Conservation (phyloP, 2,797 vertebrate genomes). For the Muscicapa striata region DNA sequence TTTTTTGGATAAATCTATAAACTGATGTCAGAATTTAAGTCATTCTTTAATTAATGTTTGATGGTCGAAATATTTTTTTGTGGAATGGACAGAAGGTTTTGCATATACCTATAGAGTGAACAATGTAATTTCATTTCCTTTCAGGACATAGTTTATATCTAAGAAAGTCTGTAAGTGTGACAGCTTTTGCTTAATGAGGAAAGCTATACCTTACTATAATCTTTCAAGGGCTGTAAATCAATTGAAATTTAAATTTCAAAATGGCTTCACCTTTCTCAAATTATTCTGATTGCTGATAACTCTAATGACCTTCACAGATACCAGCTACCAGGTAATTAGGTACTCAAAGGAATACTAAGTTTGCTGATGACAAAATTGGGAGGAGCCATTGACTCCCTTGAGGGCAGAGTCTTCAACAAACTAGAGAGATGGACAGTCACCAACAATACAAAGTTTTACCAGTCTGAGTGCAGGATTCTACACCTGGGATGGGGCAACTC, state of each 20-base stretch:
- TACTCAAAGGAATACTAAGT: not conserved
- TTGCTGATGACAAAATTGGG: not conserved
- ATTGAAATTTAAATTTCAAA: constrained; percentile 3
- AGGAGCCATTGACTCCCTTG: not conserved
- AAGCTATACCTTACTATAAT: not conserved
- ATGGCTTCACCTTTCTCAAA: not conserved
- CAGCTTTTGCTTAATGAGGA: constrained; percentile 23
- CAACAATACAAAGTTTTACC: fast-evolving
- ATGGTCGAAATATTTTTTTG: not conserved
- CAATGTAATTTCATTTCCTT: not conserved
- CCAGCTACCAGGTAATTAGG: not conserved
- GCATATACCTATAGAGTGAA: not conserved
- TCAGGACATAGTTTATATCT: not conserved
- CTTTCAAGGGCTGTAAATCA: constrained; percentile 19
- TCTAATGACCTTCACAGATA: not conserved
- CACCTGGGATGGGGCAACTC: fast-evolving
- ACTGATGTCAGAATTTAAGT: not conserved
- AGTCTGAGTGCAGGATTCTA: fast-evolving
- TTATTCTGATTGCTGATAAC: not conserved
- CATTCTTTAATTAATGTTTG: not conserved
- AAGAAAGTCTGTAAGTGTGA: not conserved
- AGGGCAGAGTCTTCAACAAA: too few species aligned
- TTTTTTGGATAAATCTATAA: not conserved
- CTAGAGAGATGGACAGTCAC: too few species aligned
- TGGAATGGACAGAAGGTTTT: not conserved